Conservation (phyloP, 1,140 invertebrate species). For the Neoseiulus cucumeris region DNA sequence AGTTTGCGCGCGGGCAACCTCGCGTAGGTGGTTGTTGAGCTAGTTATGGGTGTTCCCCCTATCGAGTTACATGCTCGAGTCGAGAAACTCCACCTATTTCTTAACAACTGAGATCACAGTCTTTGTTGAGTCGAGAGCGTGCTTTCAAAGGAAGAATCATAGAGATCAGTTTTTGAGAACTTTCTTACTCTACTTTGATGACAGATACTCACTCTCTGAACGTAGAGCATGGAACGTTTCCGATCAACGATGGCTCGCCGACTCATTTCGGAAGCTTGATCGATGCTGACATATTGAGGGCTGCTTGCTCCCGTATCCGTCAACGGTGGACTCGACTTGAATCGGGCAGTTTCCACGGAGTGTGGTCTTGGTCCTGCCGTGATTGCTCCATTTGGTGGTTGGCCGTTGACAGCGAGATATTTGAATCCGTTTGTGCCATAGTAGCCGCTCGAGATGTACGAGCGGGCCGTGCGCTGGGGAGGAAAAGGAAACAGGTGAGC, state of each 20-base stretch:
- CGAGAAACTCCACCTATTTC: not conserved
- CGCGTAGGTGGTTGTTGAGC: no score
- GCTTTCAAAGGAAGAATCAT: no score
- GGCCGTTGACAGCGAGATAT: not conserved
- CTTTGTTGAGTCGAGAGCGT: no score
- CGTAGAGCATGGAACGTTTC: conserved; percentile 3
- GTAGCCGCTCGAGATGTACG: not conserved
- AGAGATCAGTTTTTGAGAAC: no score
- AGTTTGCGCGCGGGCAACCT: no score
- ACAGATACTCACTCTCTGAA: not conserved
- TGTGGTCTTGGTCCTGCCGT: not conserved
- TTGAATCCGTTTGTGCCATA: conserved; percentile 9
- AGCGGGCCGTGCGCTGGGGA: not conserved
- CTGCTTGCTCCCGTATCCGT: not conserved
- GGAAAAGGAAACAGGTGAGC: no score
- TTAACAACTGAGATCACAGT: not conserved
- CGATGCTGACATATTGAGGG: conserved; percentile 7
- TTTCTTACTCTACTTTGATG: no score
- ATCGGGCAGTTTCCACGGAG: not conserved
- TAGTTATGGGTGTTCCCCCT: no score
- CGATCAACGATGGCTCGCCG: not conserved
- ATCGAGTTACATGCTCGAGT: no score
- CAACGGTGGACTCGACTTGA: conserved; percentile 1
- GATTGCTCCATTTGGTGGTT: not conserved
- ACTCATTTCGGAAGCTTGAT: conserved; percentile 2